Conservation (phyloP, 1,140 invertebrate species). For the Trichoplusia ni region DNA sequence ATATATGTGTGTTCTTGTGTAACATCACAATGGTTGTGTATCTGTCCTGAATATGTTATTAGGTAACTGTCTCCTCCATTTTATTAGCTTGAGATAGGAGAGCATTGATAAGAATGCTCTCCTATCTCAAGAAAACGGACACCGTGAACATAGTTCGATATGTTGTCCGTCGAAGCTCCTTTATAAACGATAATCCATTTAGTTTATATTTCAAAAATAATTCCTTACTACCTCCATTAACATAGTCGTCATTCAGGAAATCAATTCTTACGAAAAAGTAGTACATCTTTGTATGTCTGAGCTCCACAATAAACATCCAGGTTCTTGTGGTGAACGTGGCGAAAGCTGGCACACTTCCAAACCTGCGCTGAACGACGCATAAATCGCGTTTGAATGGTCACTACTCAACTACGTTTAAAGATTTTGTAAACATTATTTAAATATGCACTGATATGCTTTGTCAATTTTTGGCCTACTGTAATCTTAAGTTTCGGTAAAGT, state of each 20-base stretch:
- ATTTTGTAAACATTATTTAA: slow-evolving; percentile 17
- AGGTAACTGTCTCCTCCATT: too few species aligned
- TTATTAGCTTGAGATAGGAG: too few species aligned
- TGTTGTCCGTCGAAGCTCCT: too few species aligned
- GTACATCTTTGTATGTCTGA: background rate
- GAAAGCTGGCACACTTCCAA: slow-evolving; percentile 11
- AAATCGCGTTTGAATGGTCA: slow-evolving; percentile 11
- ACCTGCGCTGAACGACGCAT: background rate
- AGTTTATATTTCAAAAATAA: too few species aligned
- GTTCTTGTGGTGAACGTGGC: slow-evolving; percentile 7
- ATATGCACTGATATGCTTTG: background rate
- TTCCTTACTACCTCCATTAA: background rate
- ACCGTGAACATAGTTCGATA: too few species aligned
- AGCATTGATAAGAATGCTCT: too few species aligned
- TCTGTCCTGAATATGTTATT: too few species aligned
- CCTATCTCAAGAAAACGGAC: too few species aligned
- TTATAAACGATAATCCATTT: too few species aligned
- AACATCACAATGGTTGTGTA: too few species aligned
- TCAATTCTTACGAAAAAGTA: slow-evolving; percentile 3
- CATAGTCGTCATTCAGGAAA: background rate
- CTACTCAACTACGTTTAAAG: slow-evolving; percentile 7
- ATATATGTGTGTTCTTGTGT: too few species aligned
- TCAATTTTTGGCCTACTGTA: background rate
- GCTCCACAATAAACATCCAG: background rate
- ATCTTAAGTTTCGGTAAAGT: background rate